Evolutionary conservation across 2,888 invertebrate species (phyloP), one percentile per base, ranked within the genome.

Genomic region (Amorpha juglandis): DNA sequence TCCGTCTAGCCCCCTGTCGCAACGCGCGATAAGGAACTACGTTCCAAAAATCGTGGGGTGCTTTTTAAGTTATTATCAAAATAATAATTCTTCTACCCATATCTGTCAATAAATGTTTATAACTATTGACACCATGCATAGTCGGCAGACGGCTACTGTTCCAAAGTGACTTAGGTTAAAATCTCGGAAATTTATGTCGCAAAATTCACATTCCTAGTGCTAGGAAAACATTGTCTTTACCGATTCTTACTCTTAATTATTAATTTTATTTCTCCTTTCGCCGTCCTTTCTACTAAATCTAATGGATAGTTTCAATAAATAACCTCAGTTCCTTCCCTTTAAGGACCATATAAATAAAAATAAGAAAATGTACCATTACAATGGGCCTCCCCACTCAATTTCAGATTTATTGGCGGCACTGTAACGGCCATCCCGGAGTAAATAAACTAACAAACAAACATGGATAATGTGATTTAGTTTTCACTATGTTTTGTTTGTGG

Each of bases 311-410:
- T 50, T 58, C 58, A 42, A 58, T 58, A 58, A 38, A 38, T 42
- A 55, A 58, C 58, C 16, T 19, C 19, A 55, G 38, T 58, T 19
- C 58, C 58, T 38, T 58, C 58, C 58, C 14, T 16, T 58, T 38
- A 42, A 58, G 42, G 58, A 42, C 38, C 38, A 58, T 38, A 58
- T 58, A 58, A 58, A 58, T 58, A 58, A 58, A 58, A 58, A 53
- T 33, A 42, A 58, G 55, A 55, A 38, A 55, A 42, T 42, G 58
- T 38, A 11, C 42, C 58, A 58, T 58, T 58, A 58, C 16, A 19
- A 58, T 58, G 58, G 38, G 16, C 12, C 58, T 42, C 58, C 58
- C 58, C 42, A 58, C 58, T 58, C 58, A 58, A 58, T 58, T 58
- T 42, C 1, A 58, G 58, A 58, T 58, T 58, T 58, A 58, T 58